Base-by-base conservation (phyloP, 37 sponge, comb jelly and placozoan genomes). In the Aphrocallistes beatrix region DNA sequence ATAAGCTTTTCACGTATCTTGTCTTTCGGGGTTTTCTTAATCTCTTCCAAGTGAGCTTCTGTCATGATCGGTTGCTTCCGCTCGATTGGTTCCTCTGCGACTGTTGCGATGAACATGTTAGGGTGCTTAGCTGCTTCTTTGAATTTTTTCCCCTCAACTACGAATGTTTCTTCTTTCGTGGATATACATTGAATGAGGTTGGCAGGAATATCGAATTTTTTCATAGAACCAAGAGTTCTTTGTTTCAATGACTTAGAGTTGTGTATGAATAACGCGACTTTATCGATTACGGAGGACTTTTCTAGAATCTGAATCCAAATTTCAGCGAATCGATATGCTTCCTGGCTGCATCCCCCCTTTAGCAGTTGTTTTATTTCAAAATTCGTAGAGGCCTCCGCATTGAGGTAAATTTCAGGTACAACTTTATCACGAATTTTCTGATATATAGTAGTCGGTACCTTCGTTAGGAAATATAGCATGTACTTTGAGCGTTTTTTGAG, bases 351-450 rank as follows among this genome's bases (percentile, higher is more conserved):
- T 6, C 75, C 75, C 8, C 8, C 21, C 34, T 19, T 8, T 30
- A 60, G 10, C 3, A 60, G 8, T 25, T 30, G 3, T 28, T 60
- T 60, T 30, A 60, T 60, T 60, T 60, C 32, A 28, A 32, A 60
- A 60, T 60, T 30, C 10, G 17, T 60, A 25, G 75, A 60, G 21
- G 75, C 75, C 6, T 60, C n/a, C n/a, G 75, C 28, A 19, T 19
- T 25, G 8, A 60, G 75, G n/a, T 60, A 60, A 25, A 25, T 60
- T 60, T 60, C 75, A 6, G 75, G 75, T 19, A 60, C 21, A 60
- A 60, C 75, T 60, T 60, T 60, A 60, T 60, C 75, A 30, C 75
- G 75, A 28, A 60, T 60, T 60, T 60, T 60, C 75, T 60, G 28
- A 60, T 60, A 60, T 25, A 60, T 30, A 60, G 75, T 6, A 25